Evolutionary conservation across 2,113 vertebrate species (phyloP), one percentile per base, ranked within the genome.

Genomic region (Plecotus auritus): DNA sequence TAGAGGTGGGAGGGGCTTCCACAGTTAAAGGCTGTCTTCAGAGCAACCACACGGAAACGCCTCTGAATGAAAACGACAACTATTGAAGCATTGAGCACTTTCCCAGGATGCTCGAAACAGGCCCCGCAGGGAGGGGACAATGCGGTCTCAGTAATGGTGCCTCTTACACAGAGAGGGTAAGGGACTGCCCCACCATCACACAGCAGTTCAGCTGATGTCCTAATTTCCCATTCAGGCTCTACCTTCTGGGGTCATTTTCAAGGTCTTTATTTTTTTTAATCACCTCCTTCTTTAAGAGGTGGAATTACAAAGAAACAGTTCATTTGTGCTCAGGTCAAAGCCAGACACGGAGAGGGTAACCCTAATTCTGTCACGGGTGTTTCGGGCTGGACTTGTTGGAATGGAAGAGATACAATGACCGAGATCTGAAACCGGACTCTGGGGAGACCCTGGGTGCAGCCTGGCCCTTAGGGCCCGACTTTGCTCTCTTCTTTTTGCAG

Each of bases 401-500:
- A 51, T 37, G n/a, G 23, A 23, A 51, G 49, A 20, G n/a, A 7
- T 0, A 3, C 5, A 4, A 5, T 5, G 85, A 23, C 40, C 2
- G 1, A 37, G 56, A 7, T 13, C 40, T 72, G 80, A 40, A 51
- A 17, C 7, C 67, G 67, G 78, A 42, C 42, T 35, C 56, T 1
- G 32, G n/a, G 93, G 66, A 45, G 35, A 11, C 59, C 16, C 42
- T 0, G 0, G 1, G 0, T 1, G 28, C 37, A 11, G 42, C 59
- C 40, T 13, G 51, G 66, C 30, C 67, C 91, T 70, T 69, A 7
- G 83, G 35, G 95, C 40, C 90, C 89, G 17, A 85, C 97, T 84
- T 85, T 73, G 32, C 80, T 70, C 23, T 97, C 64, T 78, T 96
- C 94, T 90, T 73, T 94, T 81, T 94, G 73, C 97, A 99, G 99